Evolutionary conservation across 2,888 invertebrate genomes (phyloP).

Genomic region (Dromius quadrimaculatus): DNA sequence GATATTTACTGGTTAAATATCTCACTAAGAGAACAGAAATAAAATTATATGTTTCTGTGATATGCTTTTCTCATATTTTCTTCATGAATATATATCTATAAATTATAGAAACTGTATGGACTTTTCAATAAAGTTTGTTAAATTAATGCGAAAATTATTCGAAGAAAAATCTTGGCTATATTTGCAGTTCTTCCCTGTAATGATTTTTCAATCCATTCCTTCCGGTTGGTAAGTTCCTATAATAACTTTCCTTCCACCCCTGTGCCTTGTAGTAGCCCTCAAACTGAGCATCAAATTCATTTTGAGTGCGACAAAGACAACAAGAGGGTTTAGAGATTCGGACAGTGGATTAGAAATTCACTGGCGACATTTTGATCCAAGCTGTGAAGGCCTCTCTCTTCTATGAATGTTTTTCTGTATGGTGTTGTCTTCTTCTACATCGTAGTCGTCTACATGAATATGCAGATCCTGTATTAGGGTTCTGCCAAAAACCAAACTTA

Average conservation of each 20-base stretch:
- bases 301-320: slow-evolving; percentile 21
- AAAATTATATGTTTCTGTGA: too few relatives aligned
- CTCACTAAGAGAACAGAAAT: too few relatives aligned
- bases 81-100: too few relatives aligned
- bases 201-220: slow-evolving; percentile 18
- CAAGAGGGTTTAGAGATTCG: slow-evolving; percentile 57
- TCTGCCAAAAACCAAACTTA: slow-evolving; percentile 65
- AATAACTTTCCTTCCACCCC: slow-evolving; percentile 16
- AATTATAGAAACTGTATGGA: too few relatives aligned
- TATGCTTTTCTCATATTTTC: too few relatives aligned
- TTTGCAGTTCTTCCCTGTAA: too few relatives aligned
- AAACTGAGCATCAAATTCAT: slow-evolving; percentile 45
- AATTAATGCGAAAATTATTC: too few relatives aligned
- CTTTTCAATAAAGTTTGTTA: too few relatives aligned
- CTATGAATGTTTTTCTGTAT: background rate
- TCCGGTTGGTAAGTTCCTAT: slow-evolving; percentile 2
- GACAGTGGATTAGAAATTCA: slow-evolving; percentile 65
- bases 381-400: slow-evolving; percentile 53
- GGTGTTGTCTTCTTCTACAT: slow-evolving; percentile 55
- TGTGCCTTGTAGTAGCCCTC: slow-evolving; percentile 4
- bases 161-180: too few relatives aligned
- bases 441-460: slow-evolving; percentile 64
- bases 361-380: slow-evolving; percentile 64
- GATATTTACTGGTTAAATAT: too few relatives aligned
- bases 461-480: slow-evolving; percentile 66